Conservation (phyloP, 2,888 invertebrate genomes). For the Temnothorax unifasciatus region DNA sequence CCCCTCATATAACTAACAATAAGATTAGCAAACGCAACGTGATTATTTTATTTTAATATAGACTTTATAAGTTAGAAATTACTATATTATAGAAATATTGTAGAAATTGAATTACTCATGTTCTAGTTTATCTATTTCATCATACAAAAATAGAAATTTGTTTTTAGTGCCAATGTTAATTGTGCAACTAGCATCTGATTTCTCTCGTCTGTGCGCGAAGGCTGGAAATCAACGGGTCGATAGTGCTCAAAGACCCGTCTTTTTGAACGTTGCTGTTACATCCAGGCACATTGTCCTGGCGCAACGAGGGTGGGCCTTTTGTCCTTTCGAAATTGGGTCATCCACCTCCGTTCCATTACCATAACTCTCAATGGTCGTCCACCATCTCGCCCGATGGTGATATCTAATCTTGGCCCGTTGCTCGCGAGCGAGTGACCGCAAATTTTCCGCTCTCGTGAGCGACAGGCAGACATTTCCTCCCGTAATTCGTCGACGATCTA, state of each 20-base stretch:
- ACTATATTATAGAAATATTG: background rate
- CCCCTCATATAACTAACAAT: background rate
- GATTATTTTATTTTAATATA: background rate
- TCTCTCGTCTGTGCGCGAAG: background rate
- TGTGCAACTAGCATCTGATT: background rate
- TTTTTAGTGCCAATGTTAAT: background rate
- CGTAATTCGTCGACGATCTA: background rate
- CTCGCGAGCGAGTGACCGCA: conserved; percentile 27
- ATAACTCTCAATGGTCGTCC: conserved; percentile 56
- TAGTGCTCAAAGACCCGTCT: background rate
- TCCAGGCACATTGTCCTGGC: conserved; percentile 38
- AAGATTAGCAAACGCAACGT: background rate
- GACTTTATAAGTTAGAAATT: conserved; percentile 1
- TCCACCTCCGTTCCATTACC: conserved; percentile 53
- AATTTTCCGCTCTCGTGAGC: conserved; percentile 33
- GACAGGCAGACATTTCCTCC: background rate
- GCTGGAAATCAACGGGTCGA: background rate
- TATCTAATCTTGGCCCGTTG: conserved; percentile 47
- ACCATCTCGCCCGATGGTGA: conserved; percentile 25
- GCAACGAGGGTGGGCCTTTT: conserved; percentile 40
- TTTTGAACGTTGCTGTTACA: conserved; percentile 24
- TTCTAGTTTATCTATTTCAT: background rate
- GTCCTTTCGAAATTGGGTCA: conserved; percentile 56
- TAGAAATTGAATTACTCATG: background rate
- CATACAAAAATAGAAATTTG: background rate